These are phyloP conservation scores for Solenodon paradoxus DNA, from an alignment of 2,113 vertebrate genomes.

Conservation along the genomic window DNA sequence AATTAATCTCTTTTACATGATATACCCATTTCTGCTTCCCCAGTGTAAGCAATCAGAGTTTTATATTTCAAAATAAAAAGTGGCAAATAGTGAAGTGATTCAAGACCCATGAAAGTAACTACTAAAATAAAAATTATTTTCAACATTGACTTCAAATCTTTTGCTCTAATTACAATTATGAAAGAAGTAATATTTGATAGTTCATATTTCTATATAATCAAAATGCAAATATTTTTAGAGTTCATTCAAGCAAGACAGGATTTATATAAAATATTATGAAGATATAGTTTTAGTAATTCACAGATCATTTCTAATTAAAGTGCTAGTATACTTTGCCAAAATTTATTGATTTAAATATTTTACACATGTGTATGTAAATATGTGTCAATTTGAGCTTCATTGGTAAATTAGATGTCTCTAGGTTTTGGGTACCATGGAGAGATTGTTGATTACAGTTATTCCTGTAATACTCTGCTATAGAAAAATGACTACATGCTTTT, in stretches of 20 bases:
- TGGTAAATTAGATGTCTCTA: background rate
- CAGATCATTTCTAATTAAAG: background rate
- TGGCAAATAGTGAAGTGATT: background rate
- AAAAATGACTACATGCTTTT: background rate
- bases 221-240: background rate
- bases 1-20: too few relatives aligned
- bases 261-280: background rate
- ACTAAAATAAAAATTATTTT: background rate
- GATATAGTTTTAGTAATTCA: background rate
- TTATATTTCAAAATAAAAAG: slow-evolving; percentile 18
- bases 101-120: background rate
- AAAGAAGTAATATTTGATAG: background rate
- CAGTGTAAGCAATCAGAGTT: too few relatives aligned
- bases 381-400: background rate
- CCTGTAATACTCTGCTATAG: background rate
- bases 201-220: background rate
- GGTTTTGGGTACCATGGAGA: too few relatives aligned
- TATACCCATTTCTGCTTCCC: too few relatives aligned
- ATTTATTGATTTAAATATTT: slow-evolving; percentile 17
- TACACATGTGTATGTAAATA: background rate
- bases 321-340: background rate
- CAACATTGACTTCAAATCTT: background rate
- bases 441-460: background rate
- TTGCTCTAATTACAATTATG: background rate
- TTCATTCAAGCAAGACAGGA: background rate